Base-by-base conservation (phyloP, 2,797 vertebrate species). In the Scyliorhinus canicula region DNA sequence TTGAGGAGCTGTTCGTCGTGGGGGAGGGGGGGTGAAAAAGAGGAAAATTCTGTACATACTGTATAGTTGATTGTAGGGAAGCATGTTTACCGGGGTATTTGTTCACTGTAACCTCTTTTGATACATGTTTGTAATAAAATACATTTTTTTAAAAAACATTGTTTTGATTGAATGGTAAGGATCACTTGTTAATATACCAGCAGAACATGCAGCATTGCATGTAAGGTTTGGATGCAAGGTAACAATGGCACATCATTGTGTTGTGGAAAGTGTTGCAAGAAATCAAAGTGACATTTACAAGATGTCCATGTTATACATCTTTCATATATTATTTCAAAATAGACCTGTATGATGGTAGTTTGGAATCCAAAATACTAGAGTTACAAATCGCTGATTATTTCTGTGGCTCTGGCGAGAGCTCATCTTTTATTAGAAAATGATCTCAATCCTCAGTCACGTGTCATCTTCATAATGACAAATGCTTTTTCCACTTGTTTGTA, bases 131-230 rank as follows among this genome's bases (percentile, higher is more conserved):
- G n/a, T n/a, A n/a, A n/a, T n/a, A n/a, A n/a, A n/a, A n/a, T n/a
- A n/a, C n/a, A n/a, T n/a, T n/a, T n/a, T 88, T n/a, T 55, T 12
- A 88, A 88, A 88, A 8, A 85, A 85, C 24, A 85, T 88, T 88
- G 26, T 86, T 52, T 55, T 86, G 50, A 50, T 86, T 86, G 28
- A 14, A 88, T 88, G 85, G 31, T 55, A 35, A 52, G 50, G 31
- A 57, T 57, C 1, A 88, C 11, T 55, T 12, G 24, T 31, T 52
- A 3, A 31, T 28, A 57, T 1, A 40, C 55, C 7, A 40, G n/a
- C 57, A 60, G 31, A 63, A 60, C 35, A n/a, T 40, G 12, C 44
- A 40, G 4, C 74, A 79, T 82, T 82, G 55, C 8, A 24, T 47
- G 40, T 14, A 21, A 82, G 55, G 19, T 24, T 63, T 91, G 40